Conservation (phyloP, 2,113 vertebrate genomes). For the Petromus typicus region DNA sequence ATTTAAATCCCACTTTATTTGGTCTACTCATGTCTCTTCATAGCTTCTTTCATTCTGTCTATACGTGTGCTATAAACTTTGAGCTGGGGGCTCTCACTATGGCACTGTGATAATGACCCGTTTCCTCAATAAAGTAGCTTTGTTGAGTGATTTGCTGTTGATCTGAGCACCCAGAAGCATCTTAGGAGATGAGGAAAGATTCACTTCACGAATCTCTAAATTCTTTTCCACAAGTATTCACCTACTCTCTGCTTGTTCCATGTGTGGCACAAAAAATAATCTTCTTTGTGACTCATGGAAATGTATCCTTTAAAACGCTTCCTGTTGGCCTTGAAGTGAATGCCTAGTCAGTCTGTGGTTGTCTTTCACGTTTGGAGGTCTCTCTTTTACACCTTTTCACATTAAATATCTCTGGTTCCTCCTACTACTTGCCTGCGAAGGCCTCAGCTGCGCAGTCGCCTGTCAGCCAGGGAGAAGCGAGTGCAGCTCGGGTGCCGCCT, state of each 20-base stretch:
- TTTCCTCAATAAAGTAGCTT: neutral
- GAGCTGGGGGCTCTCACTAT: neutral
- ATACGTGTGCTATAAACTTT: neutral
- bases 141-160: slow-evolving; percentile 8
- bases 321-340: neutral
- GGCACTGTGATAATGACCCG: neutral
- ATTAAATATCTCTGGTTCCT: neutral
- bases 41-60: slow-evolving; percentile 18
- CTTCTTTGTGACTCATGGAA: neutral
- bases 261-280: neutral
- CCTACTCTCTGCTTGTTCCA: neutral
- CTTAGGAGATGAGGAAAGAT: neutral
- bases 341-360: neutral
- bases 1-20: neutral
- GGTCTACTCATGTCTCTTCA: neutral
- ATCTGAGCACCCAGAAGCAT: neutral
- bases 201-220: neutral
- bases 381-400: neutral
- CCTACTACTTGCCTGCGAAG: neutral
- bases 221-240: neutral
- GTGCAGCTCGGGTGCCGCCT: neutral
- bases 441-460: neutral
- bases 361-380: neutral
- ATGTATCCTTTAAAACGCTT: slow-evolving; percentile 8
- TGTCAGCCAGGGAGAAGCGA: neutral